These are phyloP conservation scores for Phyllotis vaccarum DNA, from an alignment of 2,797 vertebrate genomes.

Conservation along the genomic window DNA sequence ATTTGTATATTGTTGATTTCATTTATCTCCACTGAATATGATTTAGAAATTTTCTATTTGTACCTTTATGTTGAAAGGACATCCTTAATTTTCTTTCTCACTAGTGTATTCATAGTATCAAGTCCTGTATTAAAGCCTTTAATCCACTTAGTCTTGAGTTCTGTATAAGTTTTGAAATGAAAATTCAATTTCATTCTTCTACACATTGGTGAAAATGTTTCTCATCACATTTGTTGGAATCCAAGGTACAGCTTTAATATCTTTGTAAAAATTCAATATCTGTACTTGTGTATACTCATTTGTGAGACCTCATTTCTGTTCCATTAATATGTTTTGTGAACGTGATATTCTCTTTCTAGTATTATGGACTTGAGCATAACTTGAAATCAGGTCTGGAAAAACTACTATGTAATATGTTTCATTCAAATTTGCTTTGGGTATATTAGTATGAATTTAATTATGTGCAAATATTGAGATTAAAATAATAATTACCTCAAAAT, in stretches of 20 bases:
- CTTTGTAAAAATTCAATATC: not conserved
- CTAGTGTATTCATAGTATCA: not conserved
- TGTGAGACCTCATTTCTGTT: not conserved
- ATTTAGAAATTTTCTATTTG: not conserved
- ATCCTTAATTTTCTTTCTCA: not conserved
- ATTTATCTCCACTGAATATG: not conserved
- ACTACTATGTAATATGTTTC: not conserved
- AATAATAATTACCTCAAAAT: not conserved
- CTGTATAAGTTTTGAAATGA: not conserved
- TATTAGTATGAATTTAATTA: not conserved
- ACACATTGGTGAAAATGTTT: not conserved
- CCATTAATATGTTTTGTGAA: not conserved
- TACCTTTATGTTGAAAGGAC: not conserved
- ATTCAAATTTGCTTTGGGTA: not conserved
- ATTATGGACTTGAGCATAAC: not conserved
- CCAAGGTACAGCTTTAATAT: not conserved
- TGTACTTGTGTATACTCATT: not conserved
- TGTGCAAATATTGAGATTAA: not conserved
- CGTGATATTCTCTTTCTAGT: not conserved
- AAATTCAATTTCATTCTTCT: not conserved
- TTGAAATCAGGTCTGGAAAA: not conserved
- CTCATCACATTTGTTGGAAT: not conserved
- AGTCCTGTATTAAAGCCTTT: not conserved
- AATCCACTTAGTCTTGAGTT: not conserved
- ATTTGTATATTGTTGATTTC: not conserved